These are phyloP conservation scores for Crematogaster levior DNA, from an alignment of 2,888 invertebrate genomes.

Conservation along the genomic window DNA sequence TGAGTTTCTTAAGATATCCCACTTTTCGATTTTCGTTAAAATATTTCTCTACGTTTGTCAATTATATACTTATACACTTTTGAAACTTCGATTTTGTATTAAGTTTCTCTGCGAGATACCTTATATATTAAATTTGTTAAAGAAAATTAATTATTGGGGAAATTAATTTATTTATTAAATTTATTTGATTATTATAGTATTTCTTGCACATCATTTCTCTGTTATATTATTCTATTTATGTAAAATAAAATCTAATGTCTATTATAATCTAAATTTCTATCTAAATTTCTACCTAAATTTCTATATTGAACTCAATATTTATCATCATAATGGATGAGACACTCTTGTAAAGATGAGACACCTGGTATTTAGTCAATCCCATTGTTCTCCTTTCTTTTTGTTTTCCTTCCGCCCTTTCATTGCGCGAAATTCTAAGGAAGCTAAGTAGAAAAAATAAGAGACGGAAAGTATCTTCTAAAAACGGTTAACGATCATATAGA, in stretches of 20 bases:
- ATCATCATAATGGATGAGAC: not conserved
- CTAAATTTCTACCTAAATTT: too few species aligned
- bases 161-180: not conserved
- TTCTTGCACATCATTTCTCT: not conserved
- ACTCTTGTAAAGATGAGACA: slow-evolving; percentile 56
- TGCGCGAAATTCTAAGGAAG: slow-evolving; percentile 11
- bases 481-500: not conserved
- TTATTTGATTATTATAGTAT: not conserved
- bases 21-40: not conserved
- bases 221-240: not conserved
- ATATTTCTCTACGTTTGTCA: not conserved
- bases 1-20: not conserved
- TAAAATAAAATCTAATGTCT: not conserved
- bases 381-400: slow-evolving; percentile 64
- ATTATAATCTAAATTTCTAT: too few species aligned
- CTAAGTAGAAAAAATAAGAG: slow-evolving; percentile 8
- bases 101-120: not conserved
- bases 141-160: not conserved
- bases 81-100: not conserved
- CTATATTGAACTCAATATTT: not conserved
- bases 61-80: not conserved
- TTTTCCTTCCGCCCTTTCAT: slow-evolving; percentile 46
- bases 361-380: slow-evolving; percentile 66
- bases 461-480: not conserved
- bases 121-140: not conserved